A percentile compares a stretch with the other conserved stretches of the same genome.
These are phyloP conservation scores for Pseudolycoriella hygida DNA, from an alignment of 2,888 invertebrate genomes.

Conservation along the genomic window DNA sequence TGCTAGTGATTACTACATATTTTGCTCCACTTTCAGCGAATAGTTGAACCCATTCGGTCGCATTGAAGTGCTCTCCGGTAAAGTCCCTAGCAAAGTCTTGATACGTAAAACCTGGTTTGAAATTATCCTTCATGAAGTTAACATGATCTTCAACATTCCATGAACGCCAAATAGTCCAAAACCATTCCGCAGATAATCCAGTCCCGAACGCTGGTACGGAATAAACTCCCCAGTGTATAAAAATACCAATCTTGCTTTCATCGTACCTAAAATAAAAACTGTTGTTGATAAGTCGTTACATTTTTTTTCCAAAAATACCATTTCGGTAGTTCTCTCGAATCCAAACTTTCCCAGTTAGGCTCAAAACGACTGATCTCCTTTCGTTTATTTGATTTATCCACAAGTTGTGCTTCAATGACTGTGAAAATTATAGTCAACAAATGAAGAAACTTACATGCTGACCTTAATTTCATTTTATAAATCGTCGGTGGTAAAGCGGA, in stretches of 20 bases:
- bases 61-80: constrained; percentile 49
- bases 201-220: constrained; percentile 72
- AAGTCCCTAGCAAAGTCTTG: constrained; percentile 83
- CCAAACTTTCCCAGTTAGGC: constrained; percentile 72
- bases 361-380: constrained; percentile 16
- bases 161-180: constrained; percentile 67
- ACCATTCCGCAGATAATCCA: constrained; percentile 75
- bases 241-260: constrained; percentile 72
- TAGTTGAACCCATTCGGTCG: constrained; percentile 10
- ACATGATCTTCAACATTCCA: constrained; percentile 30
- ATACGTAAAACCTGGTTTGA: constrained; percentile 71
- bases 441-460: no score
- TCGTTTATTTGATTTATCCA: no score
- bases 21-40: background rate
- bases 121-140: constrained; percentile 65
- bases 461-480: no score
- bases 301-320: constrained; percentile 37
- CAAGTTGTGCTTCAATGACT: no score
- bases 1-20: constrained; percentile 74
- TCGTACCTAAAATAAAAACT: constrained; percentile 47
- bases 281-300: no score
- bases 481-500: no score
- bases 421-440: no score
- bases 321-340: constrained; percentile 57
- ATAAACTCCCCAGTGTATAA: constrained; percentile 88